Conservation (phyloP, 64 coral and sea anemone species). For the Stichodactyla mertensii region DNA sequence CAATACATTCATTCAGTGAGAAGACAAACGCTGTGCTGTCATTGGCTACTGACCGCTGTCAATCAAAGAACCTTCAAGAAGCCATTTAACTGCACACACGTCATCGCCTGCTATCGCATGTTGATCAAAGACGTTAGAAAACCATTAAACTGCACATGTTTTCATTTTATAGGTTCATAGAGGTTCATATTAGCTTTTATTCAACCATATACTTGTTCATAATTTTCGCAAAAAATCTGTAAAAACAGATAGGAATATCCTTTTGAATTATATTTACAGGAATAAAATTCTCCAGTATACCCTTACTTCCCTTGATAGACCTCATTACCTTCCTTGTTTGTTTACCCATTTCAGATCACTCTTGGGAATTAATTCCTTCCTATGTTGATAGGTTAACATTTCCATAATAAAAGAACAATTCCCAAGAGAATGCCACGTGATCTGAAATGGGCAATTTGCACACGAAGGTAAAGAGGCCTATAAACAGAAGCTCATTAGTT, state of each 20-base stretch:
- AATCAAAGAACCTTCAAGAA: background rate
- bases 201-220: background rate
- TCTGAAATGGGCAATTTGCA: too few species aligned
- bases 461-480: too few species aligned
- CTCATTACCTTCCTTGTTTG: too few species aligned
- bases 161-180: too few species aligned
- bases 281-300: background rate
- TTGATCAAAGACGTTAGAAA: background rate
- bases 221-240: background rate
- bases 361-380: too few species aligned
- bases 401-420: too few species aligned
- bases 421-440: too few species aligned
- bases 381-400: too few species aligned
- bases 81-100: background rate
- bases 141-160: too few species aligned
- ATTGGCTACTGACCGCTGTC: background rate
- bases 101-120: background rate
- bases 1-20: constrained; percentile 33
- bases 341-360: too few species aligned
- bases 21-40: background rate
- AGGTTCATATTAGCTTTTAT: background rate
- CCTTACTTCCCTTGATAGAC: background rate
- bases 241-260: background rate
- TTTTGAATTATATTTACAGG: background rate
- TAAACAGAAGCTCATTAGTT: too few species aligned